Evolutionary conservation across 2,888 invertebrate genomes (phyloP), one percentile per base, ranked within the genome.

Genomic region (Ferrisia virgata): DNA sequence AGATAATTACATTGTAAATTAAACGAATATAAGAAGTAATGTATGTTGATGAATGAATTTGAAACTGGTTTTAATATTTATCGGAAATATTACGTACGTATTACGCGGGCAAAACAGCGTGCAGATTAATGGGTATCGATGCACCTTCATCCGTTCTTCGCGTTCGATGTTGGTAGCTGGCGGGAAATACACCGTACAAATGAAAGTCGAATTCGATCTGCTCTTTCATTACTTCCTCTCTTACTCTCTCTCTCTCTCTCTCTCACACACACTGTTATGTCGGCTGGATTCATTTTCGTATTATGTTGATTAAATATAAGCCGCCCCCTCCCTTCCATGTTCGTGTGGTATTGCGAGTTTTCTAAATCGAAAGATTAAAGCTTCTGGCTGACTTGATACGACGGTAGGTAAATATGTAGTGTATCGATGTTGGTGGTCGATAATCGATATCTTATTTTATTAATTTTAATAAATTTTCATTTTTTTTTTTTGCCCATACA

Each of bases 1-100:
- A 33, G 40, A 79, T 79, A 79, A 79, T 79, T 39, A 79, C 79
- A 36, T 79, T 79, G 79, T 79, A 79, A 79, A 79, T 79, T 79
- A 79, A 79, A 79, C 33, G 79, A 40, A 40, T 28, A 18, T 40
- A n/a, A n/a, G n/a, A n/a, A n/a, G n/a, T n/a, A n/a, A n/a, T n/a
- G n/a, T n/a, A n/a, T n/a, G n/a, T 31, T 36, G 79, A 79, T 79
- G 79, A 79, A 79, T 79, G 78, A 78, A 78, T 9, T 79, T 15
- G 25, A 79, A 79, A 79, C 79, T 79, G 79, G 79, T 79, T 79
- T 79, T 40, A 36, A 40, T 79, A 40, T 36, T 79, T 43, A 72
- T 33, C 33, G 33, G 72, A 33, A 72, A 72, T 33, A 72, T 72
- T 72, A 58, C 8, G 8, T 47, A 47, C n/a, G 18, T 43, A 18